These are phyloP conservation scores for Bombus ignitus DNA, from an alignment of 1,140 invertebrate genomes.

Conservation along the genomic window DNA sequence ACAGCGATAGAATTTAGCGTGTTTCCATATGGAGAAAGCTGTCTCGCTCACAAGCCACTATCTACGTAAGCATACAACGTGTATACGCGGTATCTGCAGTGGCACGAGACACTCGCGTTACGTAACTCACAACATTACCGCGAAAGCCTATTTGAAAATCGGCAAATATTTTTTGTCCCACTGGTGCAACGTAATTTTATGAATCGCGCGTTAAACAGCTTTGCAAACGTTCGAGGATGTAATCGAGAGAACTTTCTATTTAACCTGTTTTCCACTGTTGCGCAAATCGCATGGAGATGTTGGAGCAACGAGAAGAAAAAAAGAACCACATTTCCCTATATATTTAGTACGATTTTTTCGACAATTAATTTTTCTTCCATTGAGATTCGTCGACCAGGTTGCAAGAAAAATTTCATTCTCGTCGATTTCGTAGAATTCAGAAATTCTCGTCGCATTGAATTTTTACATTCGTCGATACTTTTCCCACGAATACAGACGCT, in stretches of 20 bases:
- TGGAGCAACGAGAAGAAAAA: too few species aligned
- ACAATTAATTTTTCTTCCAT: too few species aligned
- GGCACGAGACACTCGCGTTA: conserved; percentile 64
- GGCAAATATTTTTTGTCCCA: conserved; percentile 39
- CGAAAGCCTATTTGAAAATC: conserved; percentile 56
- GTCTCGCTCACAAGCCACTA: conserved; percentile 50
- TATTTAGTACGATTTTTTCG: too few species aligned
- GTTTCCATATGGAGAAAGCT: conserved; percentile 72
- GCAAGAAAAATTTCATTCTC: too few species aligned
- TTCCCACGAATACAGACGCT: too few species aligned
- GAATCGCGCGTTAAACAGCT: conserved; percentile 8
- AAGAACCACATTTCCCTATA: too few species aligned
- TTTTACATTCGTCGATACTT: too few species aligned
- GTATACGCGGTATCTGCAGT: conserved; percentile 55
- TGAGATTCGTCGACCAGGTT: too few species aligned
- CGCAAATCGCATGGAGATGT: conserved; percentile 11
- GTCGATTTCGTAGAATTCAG: too few species aligned
- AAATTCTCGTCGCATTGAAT: too few species aligned
- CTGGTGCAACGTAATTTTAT: conserved; percentile 1
- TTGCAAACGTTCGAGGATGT: conserved; percentile 5
- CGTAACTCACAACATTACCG: conserved; percentile 65
- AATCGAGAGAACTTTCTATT: conserved; percentile 45
- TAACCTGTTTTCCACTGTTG: not conserved
- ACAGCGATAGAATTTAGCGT: conserved; percentile 53
- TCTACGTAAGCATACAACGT: conserved; percentile 50